Percentiles rank a stretch among this genome's conserved stretches.
Conservation (phyloP, 2,888 invertebrate species). For the Diloba caeruleocephala region DNA sequence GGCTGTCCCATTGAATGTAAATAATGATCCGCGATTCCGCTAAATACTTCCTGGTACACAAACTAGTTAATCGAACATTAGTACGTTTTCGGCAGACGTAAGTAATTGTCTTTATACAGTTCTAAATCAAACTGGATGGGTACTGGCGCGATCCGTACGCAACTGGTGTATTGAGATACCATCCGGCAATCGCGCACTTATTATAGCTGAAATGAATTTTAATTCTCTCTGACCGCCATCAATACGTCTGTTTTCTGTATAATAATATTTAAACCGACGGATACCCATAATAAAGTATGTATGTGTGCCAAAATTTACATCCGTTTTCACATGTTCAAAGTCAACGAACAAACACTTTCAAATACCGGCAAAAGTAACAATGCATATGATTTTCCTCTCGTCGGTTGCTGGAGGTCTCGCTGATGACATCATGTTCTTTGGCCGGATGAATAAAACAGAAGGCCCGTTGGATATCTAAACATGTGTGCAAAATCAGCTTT, state of each 20-base stretch:
- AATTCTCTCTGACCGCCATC: constrained; percentile 61
- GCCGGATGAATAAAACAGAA: constrained; percentile 73
- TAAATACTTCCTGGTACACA: constrained; percentile 50
- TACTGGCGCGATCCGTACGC: constrained; percentile 53
- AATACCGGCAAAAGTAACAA: constrained; percentile 38
- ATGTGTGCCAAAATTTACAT: constrained; percentile 45
- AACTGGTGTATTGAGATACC: constrained; percentile 77
- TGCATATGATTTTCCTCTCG: constrained; percentile 48
- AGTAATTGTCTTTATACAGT: constrained; percentile 61
- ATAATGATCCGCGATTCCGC: constrained; percentile 40
- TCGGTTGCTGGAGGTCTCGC: constrained; percentile 46
- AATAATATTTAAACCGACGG: constrained; percentile 55
- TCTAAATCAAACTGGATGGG: constrained; percentile 64
- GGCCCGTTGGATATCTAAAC: constrained; percentile 57
- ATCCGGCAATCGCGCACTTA: constrained; percentile 58
- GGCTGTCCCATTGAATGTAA: constrained; percentile 51
- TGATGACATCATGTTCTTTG: constrained; percentile 70
- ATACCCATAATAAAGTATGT: constrained; percentile 45
- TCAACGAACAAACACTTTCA: constrained; percentile 14
- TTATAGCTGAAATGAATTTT: constrained; percentile 76
- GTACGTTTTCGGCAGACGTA: constrained; percentile 56
- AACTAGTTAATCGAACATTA: constrained; percentile 36
- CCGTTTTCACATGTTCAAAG: constrained; percentile 25
- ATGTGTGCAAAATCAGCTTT: constrained; percentile 69
- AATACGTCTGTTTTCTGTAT: constrained; percentile 48